Base-by-base conservation (phyloP, 1,140 invertebrate species). In the Oppia nitens region DNA sequence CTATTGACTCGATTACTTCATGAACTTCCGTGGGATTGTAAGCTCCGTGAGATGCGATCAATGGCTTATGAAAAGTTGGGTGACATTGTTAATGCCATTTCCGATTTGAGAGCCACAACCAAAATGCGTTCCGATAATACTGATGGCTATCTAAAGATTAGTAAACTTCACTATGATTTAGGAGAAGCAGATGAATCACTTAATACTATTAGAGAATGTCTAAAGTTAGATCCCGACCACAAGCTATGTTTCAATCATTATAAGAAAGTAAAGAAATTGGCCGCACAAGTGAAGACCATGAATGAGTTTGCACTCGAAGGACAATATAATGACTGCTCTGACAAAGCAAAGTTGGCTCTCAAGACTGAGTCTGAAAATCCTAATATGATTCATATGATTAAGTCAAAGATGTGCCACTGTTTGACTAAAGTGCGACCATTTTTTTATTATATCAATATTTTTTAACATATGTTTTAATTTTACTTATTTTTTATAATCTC, bases 181-280 rank as follows among this genome's bases (percentile, higher is more conserved):
- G 94, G 94, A 12, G 84, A 96, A 65, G 85, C 90, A 29, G 83
- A 87, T 20, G 88, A 96, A 68, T 81, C 91, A 9, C 73, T 98
- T 25, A 85, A 84, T 71, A 87, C 95, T 75, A 85, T 98, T 63
- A 79, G 95, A 24, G 93, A 98, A 73, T 99, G 96, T 72, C 77
- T 99, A 11, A 96, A 95, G 74, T 75, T 97, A 25, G 95, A 99
- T 75, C 92, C 93, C 0, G 96, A 99, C 67, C 91, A 99, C 72
- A 92, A 94, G 72, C 75, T 84, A 59, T 99, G 95, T 74, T 93
- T 79, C 82, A 79, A 84, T n/a, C 83, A 94, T 68, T 99, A 99
- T 72, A 98, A 97, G 70, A 92, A 89, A 70, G 75, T 98, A 1
- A 95, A 96, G 68, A 95, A 97, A 70, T 77, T 98, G n/a, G 85